A percentile compares a stretch with the other conserved stretches of the same genome.
These are phyloP conservation scores for Plumapathes pennacea DNA, from an alignment of 92 coral and sea anemone genomes.

Conservation along the genomic window DNA sequence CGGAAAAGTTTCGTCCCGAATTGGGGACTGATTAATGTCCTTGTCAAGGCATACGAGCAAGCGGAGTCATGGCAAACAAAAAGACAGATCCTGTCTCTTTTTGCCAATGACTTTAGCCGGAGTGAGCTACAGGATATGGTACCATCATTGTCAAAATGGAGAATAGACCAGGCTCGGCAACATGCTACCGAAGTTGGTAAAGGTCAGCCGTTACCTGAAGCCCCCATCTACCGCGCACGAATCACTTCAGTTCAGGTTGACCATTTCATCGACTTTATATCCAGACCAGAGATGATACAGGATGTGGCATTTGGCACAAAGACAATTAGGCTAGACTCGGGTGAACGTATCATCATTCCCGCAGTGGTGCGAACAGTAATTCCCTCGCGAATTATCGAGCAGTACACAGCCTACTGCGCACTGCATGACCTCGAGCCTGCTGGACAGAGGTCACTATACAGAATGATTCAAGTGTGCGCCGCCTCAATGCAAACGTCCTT, in stretches of 20 bases:
- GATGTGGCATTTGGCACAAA: slow-evolving; percentile 43
- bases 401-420: too few relatives aligned
- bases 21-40: too few relatives aligned
- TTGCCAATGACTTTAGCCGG: slow-evolving; percentile 32
- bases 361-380: too few relatives aligned
- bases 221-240: not conserved
- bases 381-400: too few relatives aligned
- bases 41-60: not conserved
- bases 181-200: slow-evolving; percentile 13
- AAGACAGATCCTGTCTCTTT: slow-evolving; percentile 30
- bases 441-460: too few relatives aligned
- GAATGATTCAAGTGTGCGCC: too few relatives aligned
- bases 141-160: slow-evolving; percentile 33
- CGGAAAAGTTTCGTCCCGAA: too few relatives aligned
- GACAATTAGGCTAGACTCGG: too few relatives aligned
- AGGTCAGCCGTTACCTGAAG: not conserved
- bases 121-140: slow-evolving; percentile 18
- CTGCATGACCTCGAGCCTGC: too few relatives aligned
- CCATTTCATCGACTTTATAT: slow-evolving; percentile 25
- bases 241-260: slow-evolving; percentile 15
- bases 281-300: slow-evolving; percentile 27
- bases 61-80: slow-evolving; percentile 35
- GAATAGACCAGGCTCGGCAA: slow-evolving; percentile 26
- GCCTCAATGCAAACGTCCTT: too few relatives aligned
- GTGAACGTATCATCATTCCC: too few relatives aligned